A percentile compares a stretch with the other conserved stretches of the same genome.
These are phyloP conservation scores for Pycnonotus jocosus DNA, from an alignment of 2,113 vertebrate species.

Conservation along the genomic window DNA sequence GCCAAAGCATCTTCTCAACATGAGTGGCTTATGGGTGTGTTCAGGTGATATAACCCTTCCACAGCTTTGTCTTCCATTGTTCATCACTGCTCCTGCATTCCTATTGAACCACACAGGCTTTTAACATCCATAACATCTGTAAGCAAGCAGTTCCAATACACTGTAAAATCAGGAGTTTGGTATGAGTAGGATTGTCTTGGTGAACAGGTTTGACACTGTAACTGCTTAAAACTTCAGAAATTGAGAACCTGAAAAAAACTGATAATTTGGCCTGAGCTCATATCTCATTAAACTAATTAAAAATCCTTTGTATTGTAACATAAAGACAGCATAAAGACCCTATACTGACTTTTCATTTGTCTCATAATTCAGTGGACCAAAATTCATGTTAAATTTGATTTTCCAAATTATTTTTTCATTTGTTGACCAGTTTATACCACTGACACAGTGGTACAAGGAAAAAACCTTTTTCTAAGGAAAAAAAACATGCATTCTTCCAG, in stretches of 20 bases:
- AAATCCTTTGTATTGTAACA: not conserved
- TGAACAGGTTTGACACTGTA: not conserved
- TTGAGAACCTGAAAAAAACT: accelerated
- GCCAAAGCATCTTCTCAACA: not conserved
- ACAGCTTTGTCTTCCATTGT: not conserved
- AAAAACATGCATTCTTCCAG: not conserved
- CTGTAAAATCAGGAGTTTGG: not conserved
- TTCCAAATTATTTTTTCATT: not conserved
- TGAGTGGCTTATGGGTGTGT: not conserved
- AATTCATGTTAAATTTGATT: not conserved
- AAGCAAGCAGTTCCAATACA: not conserved
- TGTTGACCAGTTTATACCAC: not conserved
- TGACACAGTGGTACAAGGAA: no score
- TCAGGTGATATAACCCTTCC: not conserved
- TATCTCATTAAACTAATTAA: not conserved
- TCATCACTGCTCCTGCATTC: not conserved
- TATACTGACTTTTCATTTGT: not conserved
- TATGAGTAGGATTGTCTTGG: not conserved
- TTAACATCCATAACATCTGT: not conserved
- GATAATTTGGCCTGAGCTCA: not conserved
- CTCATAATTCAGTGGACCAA: not conserved
- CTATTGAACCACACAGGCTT: not conserved
- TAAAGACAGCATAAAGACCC: not conserved
- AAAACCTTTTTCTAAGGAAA: not conserved
- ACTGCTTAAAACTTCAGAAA: not conserved